A percentile compares a stretch with the other conserved stretches of the same genome.
Evolutionary conservation across 2,888 invertebrate species (phyloP).

Genomic region (Agriopis aurantiaria): DNA sequence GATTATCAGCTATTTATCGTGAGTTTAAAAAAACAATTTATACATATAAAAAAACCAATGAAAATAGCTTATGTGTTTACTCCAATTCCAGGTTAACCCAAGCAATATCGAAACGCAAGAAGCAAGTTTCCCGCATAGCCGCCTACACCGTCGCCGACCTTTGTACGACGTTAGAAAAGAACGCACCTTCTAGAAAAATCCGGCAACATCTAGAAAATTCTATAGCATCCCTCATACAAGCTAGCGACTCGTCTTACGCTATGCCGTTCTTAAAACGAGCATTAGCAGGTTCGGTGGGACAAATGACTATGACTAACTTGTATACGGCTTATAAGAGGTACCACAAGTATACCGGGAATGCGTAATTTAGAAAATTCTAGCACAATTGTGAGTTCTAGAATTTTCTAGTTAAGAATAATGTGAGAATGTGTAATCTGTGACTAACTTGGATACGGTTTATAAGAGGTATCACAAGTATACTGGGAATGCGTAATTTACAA

Average conservation of each 20-base stretch:
- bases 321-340: conserved; percentile 79
- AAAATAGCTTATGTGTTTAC: too few relatives aligned
- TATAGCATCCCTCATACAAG: conserved; percentile 70
- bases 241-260: conserved; percentile 69
- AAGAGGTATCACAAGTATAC: conserved; percentile 82
- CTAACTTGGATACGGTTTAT: conserved; percentile 75
- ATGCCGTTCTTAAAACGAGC: conserved; percentile 76
- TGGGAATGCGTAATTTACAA: conserved; percentile 68
- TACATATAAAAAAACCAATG: neutral
- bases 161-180: conserved; percentile 67
- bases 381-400: neutral
- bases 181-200: conserved; percentile 66
- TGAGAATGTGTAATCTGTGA: conserved; percentile 53
- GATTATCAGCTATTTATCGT: too few relatives aligned
- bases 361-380: conserved; percentile 49
- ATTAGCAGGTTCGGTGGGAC: conserved; percentile 69
- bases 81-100: conserved; percentile 60
- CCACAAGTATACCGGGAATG: conserved; percentile 81
- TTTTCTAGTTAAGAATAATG: conserved; percentile 2
- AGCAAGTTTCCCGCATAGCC: conserved; percentile 76
- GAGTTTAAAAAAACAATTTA: too few relatives aligned
- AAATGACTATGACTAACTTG: conserved; percentile 75
- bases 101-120: conserved; percentile 75
- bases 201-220: conserved; percentile 78
- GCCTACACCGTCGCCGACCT: conserved; percentile 78